phyloP scores from a whole-genome alignment of 2,888 invertebrate genomes.

The Heliconius erato region DNA sequence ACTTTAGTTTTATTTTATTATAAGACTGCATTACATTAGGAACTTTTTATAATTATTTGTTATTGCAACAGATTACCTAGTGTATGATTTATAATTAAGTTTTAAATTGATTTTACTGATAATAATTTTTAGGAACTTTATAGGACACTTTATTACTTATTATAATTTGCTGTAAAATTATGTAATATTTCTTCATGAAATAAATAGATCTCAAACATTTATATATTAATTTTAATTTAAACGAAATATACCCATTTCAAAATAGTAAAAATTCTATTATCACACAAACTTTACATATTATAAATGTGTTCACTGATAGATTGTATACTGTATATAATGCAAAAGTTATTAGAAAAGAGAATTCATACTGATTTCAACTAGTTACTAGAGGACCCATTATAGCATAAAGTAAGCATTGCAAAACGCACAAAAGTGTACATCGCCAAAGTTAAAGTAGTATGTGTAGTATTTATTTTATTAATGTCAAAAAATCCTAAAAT shows the following conservation, averaged over 20 bases:
- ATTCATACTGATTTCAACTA: no score
- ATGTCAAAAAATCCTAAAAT: no score
- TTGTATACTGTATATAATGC: no score
- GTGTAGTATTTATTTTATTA: no score
- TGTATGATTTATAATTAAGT: constrained; percentile 1
- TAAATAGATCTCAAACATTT: constrained; percentile 29
- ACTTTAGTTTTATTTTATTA: not conserved
- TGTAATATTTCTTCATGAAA: constrained; percentile 13
- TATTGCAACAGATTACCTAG: not conserved
- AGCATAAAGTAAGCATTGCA: no score
- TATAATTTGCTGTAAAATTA: constrained; percentile 7
- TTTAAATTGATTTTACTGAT: not conserved
- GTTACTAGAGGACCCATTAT: no score
- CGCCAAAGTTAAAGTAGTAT: no score
- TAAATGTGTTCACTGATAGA: no score
- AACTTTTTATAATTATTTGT: not conserved
- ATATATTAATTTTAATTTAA: not conserved
- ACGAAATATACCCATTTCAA: not conserved
- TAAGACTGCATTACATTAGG: constrained; percentile 13
- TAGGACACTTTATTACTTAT: not conserved
- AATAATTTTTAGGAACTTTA: not conserved
- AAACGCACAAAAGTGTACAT: no score
- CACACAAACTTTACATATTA: no score
- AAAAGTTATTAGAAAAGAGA: no score
- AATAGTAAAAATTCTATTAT: not conserved